Conservation (phyloP, 2,113 vertebrate genomes). For the Colistium nudipinnis region DNA sequence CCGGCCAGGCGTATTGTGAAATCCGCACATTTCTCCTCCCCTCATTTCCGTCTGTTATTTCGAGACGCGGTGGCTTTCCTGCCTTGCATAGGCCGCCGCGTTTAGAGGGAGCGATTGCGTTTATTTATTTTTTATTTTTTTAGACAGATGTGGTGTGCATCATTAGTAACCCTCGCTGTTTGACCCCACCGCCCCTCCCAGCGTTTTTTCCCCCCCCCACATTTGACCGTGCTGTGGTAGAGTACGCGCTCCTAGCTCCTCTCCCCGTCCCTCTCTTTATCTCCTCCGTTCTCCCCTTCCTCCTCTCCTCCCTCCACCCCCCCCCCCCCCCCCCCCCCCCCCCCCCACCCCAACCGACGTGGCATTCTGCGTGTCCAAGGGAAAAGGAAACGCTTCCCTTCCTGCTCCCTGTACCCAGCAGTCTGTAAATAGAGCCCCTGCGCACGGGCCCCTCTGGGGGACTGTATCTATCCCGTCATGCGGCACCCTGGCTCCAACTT, state of each 20-base stretch:
- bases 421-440: slow-evolving; percentile 70
- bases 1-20: slow-evolving; percentile 16
- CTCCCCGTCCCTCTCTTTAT: slow-evolving; percentile 32
- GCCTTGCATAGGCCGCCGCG: not conserved
- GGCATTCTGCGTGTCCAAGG: slow-evolving; percentile 65
- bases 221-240: slow-evolving; percentile 24
- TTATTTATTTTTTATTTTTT: not conserved
- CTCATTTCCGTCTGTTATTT: not conserved
- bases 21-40: slow-evolving; percentile 17
- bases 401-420: slow-evolving; percentile 63
- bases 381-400: slow-evolving; percentile 73
- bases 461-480: slow-evolving; percentile 66
- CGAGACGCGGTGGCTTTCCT: no score
- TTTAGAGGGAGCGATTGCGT: not conserved
- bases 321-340: slow-evolving; percentile 18
- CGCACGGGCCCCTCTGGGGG: slow-evolving; percentile 41
- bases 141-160: slow-evolving; percentile 9
- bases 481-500: slow-evolving; percentile 62
- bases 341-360: slow-evolving; percentile 54
- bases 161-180: not conserved
- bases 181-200: slow-evolving; percentile 10
- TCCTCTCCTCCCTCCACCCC: slow-evolving; percentile 1
- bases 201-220: slow-evolving; percentile 27
- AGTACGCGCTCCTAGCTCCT: slow-evolving; percentile 22
- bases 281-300: slow-evolving; percentile 28